Evolutionary conservation across 2,888 invertebrate genomes (phyloP), one percentile per base, ranked within the genome.

Genomic region (Sepioteuthis lessoniana): DNA sequence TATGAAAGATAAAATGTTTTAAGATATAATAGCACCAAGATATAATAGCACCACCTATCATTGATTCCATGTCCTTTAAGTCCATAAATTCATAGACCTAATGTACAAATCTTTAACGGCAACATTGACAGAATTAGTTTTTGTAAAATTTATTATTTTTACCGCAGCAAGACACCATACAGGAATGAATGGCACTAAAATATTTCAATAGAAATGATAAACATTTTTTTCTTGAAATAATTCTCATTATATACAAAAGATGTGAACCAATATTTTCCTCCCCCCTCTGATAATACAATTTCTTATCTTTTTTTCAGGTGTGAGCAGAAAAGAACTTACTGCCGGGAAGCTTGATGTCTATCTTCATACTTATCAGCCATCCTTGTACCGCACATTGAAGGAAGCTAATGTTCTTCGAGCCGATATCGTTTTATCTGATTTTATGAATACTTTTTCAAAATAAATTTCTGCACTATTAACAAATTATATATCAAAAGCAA

Each of bases 271-370:
- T 35, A 76, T n/a, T 76, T 76, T 76, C 21, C 55, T 42, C 42
- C 42, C n/a, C n/a, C n/a, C 16, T 35, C n/a, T n/a, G n/a, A 76
- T 4, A 76, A 76, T n/a, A 76, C 0, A n/a, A n/a, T 76, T 76
- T 76, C n/a, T 76, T 35, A 35, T 55, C 21, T 76, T 16, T 76
- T 76, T 76, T 76, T 35, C 76, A 76, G 76, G 76, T 76, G 76
- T 76, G 76, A 76, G 76, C 76, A 76, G 76, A n/a, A 35, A n/a
- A 76, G 76, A 76, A 76, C n/a, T n/a, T 76, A 76, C 76, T n/a
- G 16, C 76, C 4, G 76, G 76, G n/a, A 76, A 76, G 16, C 76
- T 76, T 35, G 76, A 76, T 35, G 35, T 76, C n/a, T 76, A 76
- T 76, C 76, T 76, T n/a, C 3, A 76, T 76, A 76, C 35, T 76